phyloP scores from a whole-genome alignment of 2,888 invertebrate species.

The Vannuccia rotundouncinata region DNA sequence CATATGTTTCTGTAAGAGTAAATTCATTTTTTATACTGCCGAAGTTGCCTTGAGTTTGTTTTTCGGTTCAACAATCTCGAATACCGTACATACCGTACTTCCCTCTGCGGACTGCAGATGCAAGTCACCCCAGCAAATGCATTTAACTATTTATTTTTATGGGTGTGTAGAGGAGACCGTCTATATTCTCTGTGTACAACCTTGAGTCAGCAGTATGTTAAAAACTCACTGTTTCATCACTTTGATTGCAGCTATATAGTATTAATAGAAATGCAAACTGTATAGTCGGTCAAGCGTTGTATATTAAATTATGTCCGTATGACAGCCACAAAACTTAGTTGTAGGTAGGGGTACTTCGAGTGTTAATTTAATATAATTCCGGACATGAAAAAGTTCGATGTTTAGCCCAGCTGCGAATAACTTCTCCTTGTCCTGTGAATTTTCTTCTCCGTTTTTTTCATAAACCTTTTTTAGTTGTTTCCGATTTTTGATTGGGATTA shows the following conservation, averaged over 20 bases:
- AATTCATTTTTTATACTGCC: neutral
- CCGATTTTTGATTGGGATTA: neutral
- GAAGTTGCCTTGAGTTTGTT: neutral
- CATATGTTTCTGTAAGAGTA: too few relatives aligned
- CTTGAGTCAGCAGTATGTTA: too few relatives aligned
- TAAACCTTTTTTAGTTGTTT: neutral
- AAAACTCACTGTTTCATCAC: too few relatives aligned
- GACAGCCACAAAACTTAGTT: neutral
- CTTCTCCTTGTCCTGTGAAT: neutral
- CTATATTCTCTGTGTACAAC: too few relatives aligned
- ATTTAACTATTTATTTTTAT: neutral
- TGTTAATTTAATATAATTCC: neutral
- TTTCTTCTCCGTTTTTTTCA: neutral
- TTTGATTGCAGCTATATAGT: too few relatives aligned
- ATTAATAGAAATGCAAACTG: neutral
- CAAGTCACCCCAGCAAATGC: neutral
- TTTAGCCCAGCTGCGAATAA: neutral
- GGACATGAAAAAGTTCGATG: neutral
- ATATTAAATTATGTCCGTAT: neutral
- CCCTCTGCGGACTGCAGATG: neutral
- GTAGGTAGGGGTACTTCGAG: neutral
- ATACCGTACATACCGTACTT: neutral
- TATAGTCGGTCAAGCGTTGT: neutral
- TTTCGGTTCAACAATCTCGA: neutral
- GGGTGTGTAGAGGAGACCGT: neutral